Conservation (phyloP, 1,140 invertebrate species). For the Cherax quadricarinatus region DNA sequence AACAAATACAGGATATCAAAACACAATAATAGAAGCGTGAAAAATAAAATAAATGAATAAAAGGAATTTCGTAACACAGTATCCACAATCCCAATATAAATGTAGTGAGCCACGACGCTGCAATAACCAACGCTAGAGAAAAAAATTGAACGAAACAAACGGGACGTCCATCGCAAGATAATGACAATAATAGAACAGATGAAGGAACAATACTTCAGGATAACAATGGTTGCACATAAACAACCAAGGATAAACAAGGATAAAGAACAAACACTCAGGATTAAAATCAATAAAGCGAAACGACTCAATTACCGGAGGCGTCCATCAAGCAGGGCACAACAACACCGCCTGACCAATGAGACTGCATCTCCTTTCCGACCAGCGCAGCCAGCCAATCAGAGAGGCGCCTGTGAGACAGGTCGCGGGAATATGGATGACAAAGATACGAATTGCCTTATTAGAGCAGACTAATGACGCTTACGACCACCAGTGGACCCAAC, state of each 20-base stretch:
- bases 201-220: background rate
- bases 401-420: background rate
- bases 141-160: no score
- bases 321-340: constrained; percentile 7
- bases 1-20: no score
- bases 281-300: constrained; percentile 33
- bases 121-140: no score
- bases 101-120: no score
- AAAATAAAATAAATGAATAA: no score
- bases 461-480: constrained; percentile 1
- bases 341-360: constrained; percentile 24
- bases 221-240: background rate
- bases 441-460: constrained; percentile 43
- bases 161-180: no score
- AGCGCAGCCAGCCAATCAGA: constrained; percentile 31
- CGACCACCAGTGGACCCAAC: background rate
- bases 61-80: no score
- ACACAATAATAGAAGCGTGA: no score
- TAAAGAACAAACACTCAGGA: background rate
- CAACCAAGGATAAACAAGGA: background rate
- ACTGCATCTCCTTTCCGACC: constrained; percentile 20
- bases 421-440: constrained; percentile 18
- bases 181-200: no score
- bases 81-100: no score
- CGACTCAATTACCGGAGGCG: constrained; percentile 22